Evolutionary conservation across 2,113 vertebrate species (phyloP).

Genomic region (Nansenia antarctica): DNA sequence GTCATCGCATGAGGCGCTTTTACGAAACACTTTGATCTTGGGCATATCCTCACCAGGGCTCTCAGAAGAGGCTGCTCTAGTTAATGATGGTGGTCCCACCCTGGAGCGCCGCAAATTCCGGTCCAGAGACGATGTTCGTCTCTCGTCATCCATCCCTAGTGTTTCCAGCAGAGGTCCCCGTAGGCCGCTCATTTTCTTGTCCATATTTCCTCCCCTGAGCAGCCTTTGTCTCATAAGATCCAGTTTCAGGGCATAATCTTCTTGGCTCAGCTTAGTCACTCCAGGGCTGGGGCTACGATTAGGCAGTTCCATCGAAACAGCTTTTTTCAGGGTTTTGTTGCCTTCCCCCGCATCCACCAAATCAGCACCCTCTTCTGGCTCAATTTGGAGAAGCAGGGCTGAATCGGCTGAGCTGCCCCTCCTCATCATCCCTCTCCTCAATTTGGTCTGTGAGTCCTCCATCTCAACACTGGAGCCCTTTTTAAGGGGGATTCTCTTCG

Average conservation of each 20-base stretch:
- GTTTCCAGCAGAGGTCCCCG: constrained; percentile 92
- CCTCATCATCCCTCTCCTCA: constrained; percentile 80
- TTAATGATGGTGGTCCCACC: constrained; percentile 63
- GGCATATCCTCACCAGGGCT: constrained; percentile 59
- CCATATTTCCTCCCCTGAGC: constrained; percentile 77
- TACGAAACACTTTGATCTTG: constrained; percentile 79
- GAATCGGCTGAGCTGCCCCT: constrained; percentile 92
- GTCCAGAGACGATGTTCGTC: constrained; percentile 50
- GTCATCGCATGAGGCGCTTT: constrained; percentile 90
- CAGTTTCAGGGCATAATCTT: constrained; percentile 88
- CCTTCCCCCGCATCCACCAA: constrained; percentile 29
- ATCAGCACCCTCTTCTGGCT: constrained; percentile 43
- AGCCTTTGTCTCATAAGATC: constrained; percentile 91
- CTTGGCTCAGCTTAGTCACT: constrained; percentile 78
- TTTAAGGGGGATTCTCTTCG: constrained; percentile 61
- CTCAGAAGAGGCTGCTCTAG: constrained; percentile 85
- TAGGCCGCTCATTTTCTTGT: constrained; percentile 90
- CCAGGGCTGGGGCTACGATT: constrained; percentile 80
- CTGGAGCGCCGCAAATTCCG: constrained; percentile 49
- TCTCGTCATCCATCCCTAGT: constrained; percentile 79
- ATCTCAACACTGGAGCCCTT: constrained; percentile 76
- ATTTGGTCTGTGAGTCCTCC: constrained; percentile 56
- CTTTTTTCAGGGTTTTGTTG: constrained; percentile 78
- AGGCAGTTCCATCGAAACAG: constrained; percentile 85
- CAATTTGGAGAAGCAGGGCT: constrained; percentile 79